These are phyloP conservation scores for Neocloeon triangulifer DNA, from an alignment of 1,140 invertebrate species.

Conservation along the genomic window DNA sequence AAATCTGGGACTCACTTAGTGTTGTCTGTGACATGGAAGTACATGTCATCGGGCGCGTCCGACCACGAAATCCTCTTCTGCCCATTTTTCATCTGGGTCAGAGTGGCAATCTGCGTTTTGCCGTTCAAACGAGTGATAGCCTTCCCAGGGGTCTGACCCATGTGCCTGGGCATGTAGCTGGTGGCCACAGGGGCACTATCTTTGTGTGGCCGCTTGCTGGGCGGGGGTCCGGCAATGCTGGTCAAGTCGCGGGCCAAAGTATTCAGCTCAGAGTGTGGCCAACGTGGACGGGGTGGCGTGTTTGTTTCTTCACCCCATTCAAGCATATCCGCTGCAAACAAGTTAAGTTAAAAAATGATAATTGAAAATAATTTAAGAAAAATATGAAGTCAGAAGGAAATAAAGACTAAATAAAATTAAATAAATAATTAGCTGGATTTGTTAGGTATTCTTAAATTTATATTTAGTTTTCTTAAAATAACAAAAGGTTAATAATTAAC, in stretches of 20 bases:
- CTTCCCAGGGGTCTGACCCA: constrained; percentile 1
- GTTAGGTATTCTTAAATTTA: too few relatives aligned
- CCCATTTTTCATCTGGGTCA: constrained; percentile 32
- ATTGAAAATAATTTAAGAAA: too few relatives aligned
- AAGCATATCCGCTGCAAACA: constrained; percentile 3
- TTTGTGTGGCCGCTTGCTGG: too few relatives aligned
- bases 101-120: constrained; percentile 46
- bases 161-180: too few relatives aligned
- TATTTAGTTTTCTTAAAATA: not conserved
- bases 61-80: constrained; percentile 90
- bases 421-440: constrained; percentile 4
- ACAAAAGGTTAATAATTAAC: too few relatives aligned
- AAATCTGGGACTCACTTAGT: constrained; percentile 74
- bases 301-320: too few relatives aligned
- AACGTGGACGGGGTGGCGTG: too few relatives aligned
- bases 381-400: constrained; percentile 8
- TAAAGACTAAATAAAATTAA: constrained; percentile 8
- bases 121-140: constrained; percentile 26
- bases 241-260: too few relatives aligned
- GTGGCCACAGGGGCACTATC: too few relatives aligned
- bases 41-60: constrained; percentile 92
- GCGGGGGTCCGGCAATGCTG: too few relatives aligned
- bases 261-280: too few relatives aligned
- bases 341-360: constrained; percentile 7
- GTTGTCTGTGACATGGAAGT: constrained; percentile 72